Percentiles rank a stretch among this genome's conserved stretches.
Conservation (phyloP, 2,113 vertebrate genomes). For the Pseudopipra pipra region DNA sequence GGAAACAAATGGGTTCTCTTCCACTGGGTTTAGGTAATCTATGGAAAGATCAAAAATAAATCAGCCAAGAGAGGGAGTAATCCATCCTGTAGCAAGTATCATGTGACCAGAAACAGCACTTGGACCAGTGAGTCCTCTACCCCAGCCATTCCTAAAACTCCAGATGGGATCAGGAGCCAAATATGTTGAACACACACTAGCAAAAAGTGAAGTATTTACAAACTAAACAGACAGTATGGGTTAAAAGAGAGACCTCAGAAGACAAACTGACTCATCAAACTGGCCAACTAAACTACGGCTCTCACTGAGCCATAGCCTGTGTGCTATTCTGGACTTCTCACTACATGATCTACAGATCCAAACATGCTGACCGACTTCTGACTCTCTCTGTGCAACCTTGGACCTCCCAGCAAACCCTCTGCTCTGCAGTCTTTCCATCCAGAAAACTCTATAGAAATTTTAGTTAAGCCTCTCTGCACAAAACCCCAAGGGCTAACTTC, state of each 20-base stretch:
- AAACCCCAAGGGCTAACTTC: conserved; percentile 7
- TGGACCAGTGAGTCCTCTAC: background rate
- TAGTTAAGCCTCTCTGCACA: conserved; percentile 12
- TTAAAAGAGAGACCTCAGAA: background rate
- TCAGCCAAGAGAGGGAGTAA: background rate
- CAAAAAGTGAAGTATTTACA: background rate
- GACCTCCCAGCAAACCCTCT: background rate
- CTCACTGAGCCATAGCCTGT: rapidly evolving
- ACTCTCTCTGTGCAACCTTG: background rate
- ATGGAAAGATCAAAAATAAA: background rate
- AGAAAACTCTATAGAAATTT: background rate
- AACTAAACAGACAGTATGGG: background rate
- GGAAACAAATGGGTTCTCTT: conserved; percentile 95
- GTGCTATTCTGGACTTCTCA: background rate
- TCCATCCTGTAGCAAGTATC: background rate
- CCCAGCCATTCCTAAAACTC: background rate
- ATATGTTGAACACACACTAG: background rate
- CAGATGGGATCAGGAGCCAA: background rate
- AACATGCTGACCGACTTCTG: rapidly evolving
- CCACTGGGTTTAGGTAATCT: conserved; percentile 94
- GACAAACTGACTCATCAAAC: background rate
- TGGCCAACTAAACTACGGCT: background rate
- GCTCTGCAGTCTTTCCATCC: background rate
- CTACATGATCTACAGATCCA: background rate
- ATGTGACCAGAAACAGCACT: background rate